A percentile compares a stretch with the other conserved stretches of the same genome.
Conservation (phyloP, 2,113 vertebrate genomes). For the Charina bottae region DNA sequence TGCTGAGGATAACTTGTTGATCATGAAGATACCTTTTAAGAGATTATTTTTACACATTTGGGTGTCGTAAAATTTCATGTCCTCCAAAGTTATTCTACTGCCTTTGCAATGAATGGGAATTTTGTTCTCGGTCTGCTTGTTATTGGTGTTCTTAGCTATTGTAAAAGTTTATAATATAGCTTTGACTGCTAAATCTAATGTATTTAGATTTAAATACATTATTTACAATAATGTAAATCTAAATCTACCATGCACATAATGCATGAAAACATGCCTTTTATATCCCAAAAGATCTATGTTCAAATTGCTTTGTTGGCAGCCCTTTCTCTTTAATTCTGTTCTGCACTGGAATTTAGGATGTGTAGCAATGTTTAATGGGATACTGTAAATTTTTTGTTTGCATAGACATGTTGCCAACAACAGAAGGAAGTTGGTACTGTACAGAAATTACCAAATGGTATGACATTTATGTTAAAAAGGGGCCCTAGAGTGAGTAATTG, state of each 20-base stretch:
- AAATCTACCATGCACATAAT: background rate
- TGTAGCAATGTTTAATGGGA: background rate
- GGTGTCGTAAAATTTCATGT: background rate
- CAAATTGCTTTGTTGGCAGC: background rate
- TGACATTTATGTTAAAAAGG: background rate
- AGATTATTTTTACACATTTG: background rate
- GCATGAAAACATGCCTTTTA: background rate
- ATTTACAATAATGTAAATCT: no score
- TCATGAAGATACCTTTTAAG: background rate
- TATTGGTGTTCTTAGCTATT: background rate
- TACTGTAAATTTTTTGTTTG: background rate
- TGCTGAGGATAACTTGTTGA: background rate
- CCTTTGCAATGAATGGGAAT: background rate
- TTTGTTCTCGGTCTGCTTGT: background rate
- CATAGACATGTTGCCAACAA: background rate
- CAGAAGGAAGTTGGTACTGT: background rate
- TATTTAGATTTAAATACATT: no score
- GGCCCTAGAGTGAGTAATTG: slow-evolving; percentile 9
- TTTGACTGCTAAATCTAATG: background rate
- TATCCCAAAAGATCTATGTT: fast-evolving
- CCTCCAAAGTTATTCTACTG: background rate
- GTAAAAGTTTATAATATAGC: background rate
- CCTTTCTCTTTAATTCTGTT: background rate
- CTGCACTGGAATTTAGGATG: background rate
- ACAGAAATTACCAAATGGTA: slow-evolving; percentile 6